phyloP scores from a whole-genome alignment of 2,888 invertebrate species.

The Eristalis arbustorum region DNA sequence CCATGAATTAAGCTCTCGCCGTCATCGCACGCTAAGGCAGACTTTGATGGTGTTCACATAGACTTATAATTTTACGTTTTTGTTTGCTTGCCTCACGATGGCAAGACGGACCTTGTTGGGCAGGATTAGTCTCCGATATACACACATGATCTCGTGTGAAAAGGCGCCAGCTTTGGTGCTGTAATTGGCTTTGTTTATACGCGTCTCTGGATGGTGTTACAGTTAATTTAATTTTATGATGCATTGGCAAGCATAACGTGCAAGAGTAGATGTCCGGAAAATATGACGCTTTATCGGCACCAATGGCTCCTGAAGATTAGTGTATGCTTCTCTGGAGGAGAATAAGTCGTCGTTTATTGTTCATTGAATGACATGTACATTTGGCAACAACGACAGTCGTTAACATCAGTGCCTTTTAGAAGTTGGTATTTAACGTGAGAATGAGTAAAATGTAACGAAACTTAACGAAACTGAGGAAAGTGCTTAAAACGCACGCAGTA shows the following conservation, averaged over 20 bases:
- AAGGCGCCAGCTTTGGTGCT: neutral
- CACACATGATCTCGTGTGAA: slow-evolving; percentile 3
- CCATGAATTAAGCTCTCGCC: slow-evolving; percentile 35
- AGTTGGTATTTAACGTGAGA: too few relatives aligned
- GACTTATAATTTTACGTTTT: neutral
- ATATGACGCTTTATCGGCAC: neutral
- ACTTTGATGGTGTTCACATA: neutral
- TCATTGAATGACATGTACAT: too few relatives aligned
- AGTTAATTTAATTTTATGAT: neutral
- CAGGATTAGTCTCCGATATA: slow-evolving; percentile 25
- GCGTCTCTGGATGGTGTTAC: neutral
- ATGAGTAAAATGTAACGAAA: too few relatives aligned
- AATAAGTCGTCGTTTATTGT: too few relatives aligned
- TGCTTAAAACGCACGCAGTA: too few relatives aligned
- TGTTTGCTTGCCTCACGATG: neutral
- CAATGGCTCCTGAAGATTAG: too few relatives aligned
- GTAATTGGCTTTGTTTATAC: neutral
- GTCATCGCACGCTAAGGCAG: neutral
- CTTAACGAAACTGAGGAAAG: too few relatives aligned
- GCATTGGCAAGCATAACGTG: neutral
- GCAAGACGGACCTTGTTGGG: neutral
- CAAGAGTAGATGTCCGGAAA: neutral
- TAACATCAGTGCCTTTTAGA: too few relatives aligned
- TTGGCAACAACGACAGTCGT: too few relatives aligned
- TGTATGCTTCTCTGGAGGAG: too few relatives aligned